phyloP scores from a whole-genome alignment of 2,113 vertebrate species.

The Lampris megalopsis region DNA sequence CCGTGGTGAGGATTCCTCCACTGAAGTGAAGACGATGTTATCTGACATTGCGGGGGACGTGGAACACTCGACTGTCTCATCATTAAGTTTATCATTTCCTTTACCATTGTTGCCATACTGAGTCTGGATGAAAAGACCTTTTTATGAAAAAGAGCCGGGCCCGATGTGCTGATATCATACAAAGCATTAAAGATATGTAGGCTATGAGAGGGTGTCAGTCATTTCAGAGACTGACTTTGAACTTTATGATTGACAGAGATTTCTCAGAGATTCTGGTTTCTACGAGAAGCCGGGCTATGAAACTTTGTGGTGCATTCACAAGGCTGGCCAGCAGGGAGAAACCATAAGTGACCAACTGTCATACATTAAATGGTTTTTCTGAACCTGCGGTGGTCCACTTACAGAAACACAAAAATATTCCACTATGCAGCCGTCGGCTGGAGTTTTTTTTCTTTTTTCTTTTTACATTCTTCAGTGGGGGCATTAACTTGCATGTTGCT shows the following conservation, averaged over 20 bases:
- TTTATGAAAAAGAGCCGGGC: no score
- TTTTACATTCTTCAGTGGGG: constrained; percentile 28
- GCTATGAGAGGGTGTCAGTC: not conserved
- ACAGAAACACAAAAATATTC: constrained; percentile 36
- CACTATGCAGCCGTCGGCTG: constrained; percentile 42
- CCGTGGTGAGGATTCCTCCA: not conserved
- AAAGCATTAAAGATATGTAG: no score
- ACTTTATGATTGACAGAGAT: not conserved
- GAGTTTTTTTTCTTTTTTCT: constrained; percentile 56
- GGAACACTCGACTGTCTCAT: not conserved
- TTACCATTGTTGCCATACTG: no score
- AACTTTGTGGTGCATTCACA: not conserved
- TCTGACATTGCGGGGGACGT: not conserved
- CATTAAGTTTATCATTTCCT: not conserved
- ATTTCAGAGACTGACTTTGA: not conserved
- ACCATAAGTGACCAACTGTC: constrained; percentile 22
- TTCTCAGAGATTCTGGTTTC: not conserved
- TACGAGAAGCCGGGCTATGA: constrained; percentile 7
- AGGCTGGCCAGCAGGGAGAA: constrained; percentile 2
- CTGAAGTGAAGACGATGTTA: not conserved
- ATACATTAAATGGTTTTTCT: constrained; percentile 25
- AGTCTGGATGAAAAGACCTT: no score
- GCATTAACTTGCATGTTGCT: constrained; percentile 46
- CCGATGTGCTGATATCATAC: no score
- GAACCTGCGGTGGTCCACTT: constrained; percentile 32